Conservation (phyloP, 2,113 vertebrate genomes). For the Lichenostomus cassidix region DNA sequence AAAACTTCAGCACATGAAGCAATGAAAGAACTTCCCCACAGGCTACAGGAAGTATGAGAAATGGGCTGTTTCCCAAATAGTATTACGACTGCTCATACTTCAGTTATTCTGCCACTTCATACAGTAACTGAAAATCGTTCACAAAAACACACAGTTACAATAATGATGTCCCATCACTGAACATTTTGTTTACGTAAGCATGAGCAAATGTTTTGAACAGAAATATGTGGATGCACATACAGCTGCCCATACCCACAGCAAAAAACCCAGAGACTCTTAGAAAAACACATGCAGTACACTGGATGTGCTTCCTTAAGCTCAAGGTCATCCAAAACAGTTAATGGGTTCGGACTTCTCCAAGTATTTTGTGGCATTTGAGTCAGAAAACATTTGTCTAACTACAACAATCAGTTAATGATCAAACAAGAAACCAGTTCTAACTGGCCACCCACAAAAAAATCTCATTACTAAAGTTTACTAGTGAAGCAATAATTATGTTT, state of each 20-base stretch:
- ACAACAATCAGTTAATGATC: background rate
- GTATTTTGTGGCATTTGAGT: background rate
- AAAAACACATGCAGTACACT: background rate
- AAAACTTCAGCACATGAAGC: background rate
- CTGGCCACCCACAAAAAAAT: background rate
- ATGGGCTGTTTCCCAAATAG: background rate
- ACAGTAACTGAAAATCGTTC: background rate
- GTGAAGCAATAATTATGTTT: background rate
- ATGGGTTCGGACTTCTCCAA: background rate
- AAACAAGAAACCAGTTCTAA: background rate
- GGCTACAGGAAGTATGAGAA: background rate
- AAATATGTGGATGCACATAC: background rate
- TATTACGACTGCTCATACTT: background rate
- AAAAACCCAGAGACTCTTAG: background rate
- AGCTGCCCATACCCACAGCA: background rate
- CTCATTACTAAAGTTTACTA: background rate
- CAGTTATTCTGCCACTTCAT: background rate
- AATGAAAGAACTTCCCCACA: background rate
- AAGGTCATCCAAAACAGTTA: conserved; percentile 17
- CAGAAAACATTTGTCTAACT: background rate
- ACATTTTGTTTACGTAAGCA: background rate
- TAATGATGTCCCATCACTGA: background rate
- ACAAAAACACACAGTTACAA: background rate
- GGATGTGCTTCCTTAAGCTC: background rate
- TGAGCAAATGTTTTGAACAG: background rate